These are phyloP conservation scores for Chaunax sp. DNA, from an alignment of 2,797 vertebrate genomes.

Conservation along the genomic window DNA sequence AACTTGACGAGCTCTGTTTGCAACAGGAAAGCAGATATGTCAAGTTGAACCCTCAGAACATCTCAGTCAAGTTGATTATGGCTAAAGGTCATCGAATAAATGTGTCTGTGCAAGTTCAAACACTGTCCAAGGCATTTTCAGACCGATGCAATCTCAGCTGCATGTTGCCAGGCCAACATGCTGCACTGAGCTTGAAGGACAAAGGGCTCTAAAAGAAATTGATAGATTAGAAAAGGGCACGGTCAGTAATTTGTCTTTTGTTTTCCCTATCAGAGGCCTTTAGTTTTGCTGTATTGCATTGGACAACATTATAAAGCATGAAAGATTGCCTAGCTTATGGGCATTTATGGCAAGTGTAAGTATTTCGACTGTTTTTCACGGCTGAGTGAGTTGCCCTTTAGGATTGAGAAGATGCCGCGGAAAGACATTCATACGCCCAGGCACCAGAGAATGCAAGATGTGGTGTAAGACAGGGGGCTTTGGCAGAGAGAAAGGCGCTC, in stretches of 20 bases:
- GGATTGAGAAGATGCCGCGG: slow-evolving; percentile 61
- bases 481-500: slow-evolving; percentile 57
- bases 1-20: slow-evolving; percentile 44
- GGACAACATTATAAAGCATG: slow-evolving; percentile 77
- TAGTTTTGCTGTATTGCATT: slow-evolving; percentile 56
- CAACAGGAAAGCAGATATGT: slow-evolving; percentile 43
- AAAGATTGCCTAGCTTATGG: slow-evolving; percentile 78
- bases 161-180: slow-evolving; percentile 33
- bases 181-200: slow-evolving; percentile 70
- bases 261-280: slow-evolving; percentile 75
- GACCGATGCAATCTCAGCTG: slow-evolving; percentile 55
- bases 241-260: slow-evolving; percentile 78
- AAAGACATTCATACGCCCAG: slow-evolving; percentile 60
- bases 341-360: slow-evolving; percentile 80
- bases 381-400: slow-evolving; percentile 80
- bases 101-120: slow-evolving; percentile 61
- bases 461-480: slow-evolving; percentile 40
- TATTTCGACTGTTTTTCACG: slow-evolving; percentile 80
- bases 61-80: slow-evolving; percentile 57
- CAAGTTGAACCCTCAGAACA: slow-evolving; percentile 38
- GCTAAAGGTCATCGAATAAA: slow-evolving; percentile 76
- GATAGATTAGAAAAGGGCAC: slow-evolving; percentile 80
- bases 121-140: slow-evolving; percentile 53
- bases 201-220: slow-evolving; percentile 73
- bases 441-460: slow-evolving; percentile 62